phyloP scores from a whole-genome alignment of 2,888 invertebrate species.

The Celastrina argiolus region DNA sequence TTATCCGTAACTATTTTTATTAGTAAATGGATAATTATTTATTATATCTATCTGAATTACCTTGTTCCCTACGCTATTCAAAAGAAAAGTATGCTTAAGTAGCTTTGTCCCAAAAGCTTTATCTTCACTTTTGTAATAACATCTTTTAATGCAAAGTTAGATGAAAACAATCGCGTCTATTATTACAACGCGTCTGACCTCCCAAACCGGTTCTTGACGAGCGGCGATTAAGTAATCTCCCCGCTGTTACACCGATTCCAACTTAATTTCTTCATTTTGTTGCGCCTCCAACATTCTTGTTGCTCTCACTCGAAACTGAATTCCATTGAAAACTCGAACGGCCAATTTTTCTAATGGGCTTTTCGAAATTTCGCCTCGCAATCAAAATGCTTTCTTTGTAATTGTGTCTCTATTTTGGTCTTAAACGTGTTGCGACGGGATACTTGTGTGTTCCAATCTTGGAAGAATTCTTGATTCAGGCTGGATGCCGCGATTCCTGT shows the following conservation, averaged over 20 bases:
- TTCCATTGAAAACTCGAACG: constrained; percentile 47
- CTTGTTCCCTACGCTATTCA: background rate
- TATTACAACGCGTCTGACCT: constrained; percentile 49
- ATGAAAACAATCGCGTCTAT: constrained; percentile 48
- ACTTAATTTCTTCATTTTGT: constrained; percentile 73
- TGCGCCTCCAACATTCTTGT: constrained; percentile 46
- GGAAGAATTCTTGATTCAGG: constrained; percentile 19
- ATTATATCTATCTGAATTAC: background rate
- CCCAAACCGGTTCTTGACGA: constrained; percentile 54
- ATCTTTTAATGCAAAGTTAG: constrained; percentile 34
- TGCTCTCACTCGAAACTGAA: constrained; percentile 37
- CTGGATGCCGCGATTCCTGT: background rate
- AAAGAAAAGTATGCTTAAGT: background rate
- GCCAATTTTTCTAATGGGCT: constrained; percentile 69
- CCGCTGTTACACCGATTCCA: constrained; percentile 65
- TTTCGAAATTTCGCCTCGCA: constrained; percentile 41
- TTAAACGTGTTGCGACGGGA: constrained; percentile 25
- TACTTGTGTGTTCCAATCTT: constrained; percentile 26
- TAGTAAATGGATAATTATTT: background rate
- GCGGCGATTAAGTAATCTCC: constrained; percentile 64
- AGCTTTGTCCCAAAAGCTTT: background rate
- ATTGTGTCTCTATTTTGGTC: constrained; percentile 36
- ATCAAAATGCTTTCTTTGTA: constrained; percentile 45
- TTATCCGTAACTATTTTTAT: too few relatives aligned
- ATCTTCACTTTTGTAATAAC: background rate